Evolutionary conservation across 2,888 invertebrate species (phyloP).

Genomic region (Allophyes oxyacanthae): DNA sequence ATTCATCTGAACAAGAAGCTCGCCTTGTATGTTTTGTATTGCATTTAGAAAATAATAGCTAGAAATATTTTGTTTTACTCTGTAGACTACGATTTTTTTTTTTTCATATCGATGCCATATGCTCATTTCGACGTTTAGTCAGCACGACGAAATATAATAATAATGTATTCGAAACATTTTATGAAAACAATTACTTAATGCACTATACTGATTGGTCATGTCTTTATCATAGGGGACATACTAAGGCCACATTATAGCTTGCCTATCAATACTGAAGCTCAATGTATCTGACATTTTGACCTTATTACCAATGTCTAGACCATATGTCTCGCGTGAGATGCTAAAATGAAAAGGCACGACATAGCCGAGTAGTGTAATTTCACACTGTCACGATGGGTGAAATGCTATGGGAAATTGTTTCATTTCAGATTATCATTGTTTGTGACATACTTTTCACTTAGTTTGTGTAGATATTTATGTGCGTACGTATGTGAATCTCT

Average conservation of each 20-base stretch:
- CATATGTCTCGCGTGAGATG: slow-evolving; percentile 54
- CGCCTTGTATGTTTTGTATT: too few relatives aligned
- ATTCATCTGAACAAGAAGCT: too few relatives aligned
- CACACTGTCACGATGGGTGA: slow-evolving; percentile 54
- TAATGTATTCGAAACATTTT: too few relatives aligned
- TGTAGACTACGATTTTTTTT: too few relatives aligned
- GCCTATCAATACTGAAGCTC: slow-evolving; percentile 10
- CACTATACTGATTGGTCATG: not conserved
- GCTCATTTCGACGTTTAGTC: too few relatives aligned
- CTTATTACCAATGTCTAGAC: slow-evolving; percentile 54
- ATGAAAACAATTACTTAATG: not conserved
- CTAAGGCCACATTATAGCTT: slow-evolving; percentile 26
- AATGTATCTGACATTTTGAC: slow-evolving; percentile 52
- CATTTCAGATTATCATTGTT: slow-evolving; percentile 44
- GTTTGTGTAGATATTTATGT: slow-evolving; percentile 38
- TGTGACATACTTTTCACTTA: slow-evolving; percentile 49
- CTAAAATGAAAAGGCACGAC: slow-evolving; percentile 56
- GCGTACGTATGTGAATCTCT: slow-evolving; percentile 14
- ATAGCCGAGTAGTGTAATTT: slow-evolving; percentile 55
- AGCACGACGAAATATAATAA: too few relatives aligned
- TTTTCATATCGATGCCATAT: too few relatives aligned
- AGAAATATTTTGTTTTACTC: too few relatives aligned
- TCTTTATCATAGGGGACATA: slow-evolving; percentile 18
- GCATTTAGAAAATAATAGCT: too few relatives aligned
- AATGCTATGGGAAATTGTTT: slow-evolving; percentile 59